Percentiles rank a stretch among this genome's conserved stretches.
phyloP scores from a whole-genome alignment of 2,888 invertebrate genomes.

The Lumbricus terrestris region DNA sequence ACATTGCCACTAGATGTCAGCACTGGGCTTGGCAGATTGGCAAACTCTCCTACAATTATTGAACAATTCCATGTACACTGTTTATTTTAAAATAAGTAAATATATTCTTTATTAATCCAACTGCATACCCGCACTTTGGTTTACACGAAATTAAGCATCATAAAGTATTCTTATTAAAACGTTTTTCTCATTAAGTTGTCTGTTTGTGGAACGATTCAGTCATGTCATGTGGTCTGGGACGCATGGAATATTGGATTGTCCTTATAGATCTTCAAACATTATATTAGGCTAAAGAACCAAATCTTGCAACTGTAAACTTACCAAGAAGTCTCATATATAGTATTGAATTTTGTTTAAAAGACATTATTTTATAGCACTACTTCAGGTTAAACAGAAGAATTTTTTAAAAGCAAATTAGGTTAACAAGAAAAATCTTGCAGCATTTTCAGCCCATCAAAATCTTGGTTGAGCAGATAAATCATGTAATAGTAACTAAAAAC shows the following conservation, averaged over 20 bases:
- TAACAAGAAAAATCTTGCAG: background rate
- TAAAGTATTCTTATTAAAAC: too few relatives aligned
- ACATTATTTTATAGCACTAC: background rate
- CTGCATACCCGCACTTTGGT: too few relatives aligned
- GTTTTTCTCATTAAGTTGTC: too few relatives aligned
- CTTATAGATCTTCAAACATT: too few relatives aligned
- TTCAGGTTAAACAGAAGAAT: background rate
- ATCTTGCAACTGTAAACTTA: background rate
- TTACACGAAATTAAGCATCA: too few relatives aligned
- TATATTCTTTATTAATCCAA: too few relatives aligned
- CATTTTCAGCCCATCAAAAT: background rate
- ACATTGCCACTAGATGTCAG: slow-evolving; percentile 74
- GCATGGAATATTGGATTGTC: too few relatives aligned
- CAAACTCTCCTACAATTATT: slow-evolving; percentile 62
- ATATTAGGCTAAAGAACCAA: background rate
- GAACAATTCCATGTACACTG: background rate
- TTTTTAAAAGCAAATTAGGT: background rate
- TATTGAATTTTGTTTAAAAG: background rate
- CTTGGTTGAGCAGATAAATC: background rate
- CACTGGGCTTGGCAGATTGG: slow-evolving; percentile 73
- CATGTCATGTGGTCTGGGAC: too few relatives aligned
- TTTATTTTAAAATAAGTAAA: background rate
- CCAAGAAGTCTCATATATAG: background rate
- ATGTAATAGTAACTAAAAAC: background rate
- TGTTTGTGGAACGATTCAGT: too few relatives aligned